A percentile compares a stretch with the other conserved stretches of the same genome.
phyloP scores from a whole-genome alignment of 2,888 invertebrate species.

The Theodoxus fluviatilis region DNA sequence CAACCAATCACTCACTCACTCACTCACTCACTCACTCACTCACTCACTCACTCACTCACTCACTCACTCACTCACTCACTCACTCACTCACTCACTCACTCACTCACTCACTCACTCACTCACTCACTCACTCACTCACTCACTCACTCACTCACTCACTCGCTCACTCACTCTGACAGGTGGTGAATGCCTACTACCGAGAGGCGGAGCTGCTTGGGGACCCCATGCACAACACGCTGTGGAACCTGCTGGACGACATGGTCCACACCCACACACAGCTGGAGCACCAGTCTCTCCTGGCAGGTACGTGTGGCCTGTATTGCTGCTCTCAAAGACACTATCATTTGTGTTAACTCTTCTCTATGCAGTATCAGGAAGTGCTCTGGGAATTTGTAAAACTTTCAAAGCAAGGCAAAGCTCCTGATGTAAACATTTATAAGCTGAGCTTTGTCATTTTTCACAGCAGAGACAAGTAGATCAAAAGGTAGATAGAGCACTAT shows the following conservation, averaged over 20 bases:
- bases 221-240: slow-evolving; percentile 55
- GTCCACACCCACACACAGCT: slow-evolving; percentile 51
- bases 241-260: slow-evolving; percentile 59
- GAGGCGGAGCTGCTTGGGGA: slow-evolving; percentile 58
- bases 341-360: neutral
- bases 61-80: too few relatives aligned
- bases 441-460: neutral
- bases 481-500: too few relatives aligned
- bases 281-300: slow-evolving; percentile 54
- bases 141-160: too few relatives aligned
- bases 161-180: too few relatives aligned
- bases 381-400: too few relatives aligned
- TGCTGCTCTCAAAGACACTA: neutral
- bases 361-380: neutral
- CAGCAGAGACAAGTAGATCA: neutral
- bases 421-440: neutral
- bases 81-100: too few relatives aligned
- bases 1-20: too few relatives aligned
- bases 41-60: too few relatives aligned
- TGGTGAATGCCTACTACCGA: slow-evolving; percentile 60
- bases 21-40: too few relatives aligned
- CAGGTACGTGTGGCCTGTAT: slow-evolving; percentile 41
- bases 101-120: too few relatives aligned
- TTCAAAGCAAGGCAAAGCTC: neutral
- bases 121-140: too few relatives aligned